Percentiles rank a stretch among this genome's conserved stretches.
phyloP scores from a whole-genome alignment of 1,140 invertebrate genomes.

The Ostrea denselamellosa region DNA sequence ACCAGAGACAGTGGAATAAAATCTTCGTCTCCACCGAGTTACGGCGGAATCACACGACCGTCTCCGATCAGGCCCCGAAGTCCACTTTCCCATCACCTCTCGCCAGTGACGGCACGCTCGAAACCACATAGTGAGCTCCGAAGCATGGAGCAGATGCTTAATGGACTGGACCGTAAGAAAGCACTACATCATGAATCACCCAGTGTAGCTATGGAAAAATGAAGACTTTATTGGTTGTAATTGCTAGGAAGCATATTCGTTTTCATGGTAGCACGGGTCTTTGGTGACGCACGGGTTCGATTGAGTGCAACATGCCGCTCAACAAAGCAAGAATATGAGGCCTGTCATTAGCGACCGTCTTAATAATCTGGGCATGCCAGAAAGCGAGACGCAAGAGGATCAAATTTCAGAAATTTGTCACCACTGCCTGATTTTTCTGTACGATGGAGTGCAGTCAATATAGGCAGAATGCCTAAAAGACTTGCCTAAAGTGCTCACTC shows the following conservation, averaged over 20 bases:
- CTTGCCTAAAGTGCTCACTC: not conserved
- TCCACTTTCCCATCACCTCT: conserved; percentile 56
- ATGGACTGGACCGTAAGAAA: conserved; percentile 87
- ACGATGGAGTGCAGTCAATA: conserved; percentile 18
- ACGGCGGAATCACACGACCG: conserved; percentile 78
- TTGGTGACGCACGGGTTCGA: conserved; percentile 23
- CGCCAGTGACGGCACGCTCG: conserved; percentile 79
- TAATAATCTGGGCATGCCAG: conserved; percentile 27
- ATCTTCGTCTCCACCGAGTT: conserved; percentile 81
- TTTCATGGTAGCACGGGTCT: conserved; percentile 29
- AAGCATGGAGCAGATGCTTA: conserved; percentile 98
- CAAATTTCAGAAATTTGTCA: conserved; percentile 36
- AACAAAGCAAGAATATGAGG: conserved; percentile 27
- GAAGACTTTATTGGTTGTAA: conserved; percentile 43
- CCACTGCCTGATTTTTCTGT: conserved; percentile 26
- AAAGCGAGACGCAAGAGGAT: not conserved
- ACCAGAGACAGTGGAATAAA: conserved; percentile 74
- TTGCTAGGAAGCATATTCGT: conserved; percentile 32
- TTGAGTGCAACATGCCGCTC: conserved; percentile 32
- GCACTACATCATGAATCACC: conserved; percentile 60
- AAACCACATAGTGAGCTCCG: conserved; percentile 86
- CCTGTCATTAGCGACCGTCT: conserved; percentile 15
- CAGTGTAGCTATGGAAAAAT: conserved; percentile 57
- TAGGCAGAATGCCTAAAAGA: not conserved
- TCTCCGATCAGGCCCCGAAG: conserved; percentile 72